These are phyloP conservation scores for Dicaeum eximium DNA, from an alignment of 2,113 vertebrate species.

Conservation along the genomic window DNA sequence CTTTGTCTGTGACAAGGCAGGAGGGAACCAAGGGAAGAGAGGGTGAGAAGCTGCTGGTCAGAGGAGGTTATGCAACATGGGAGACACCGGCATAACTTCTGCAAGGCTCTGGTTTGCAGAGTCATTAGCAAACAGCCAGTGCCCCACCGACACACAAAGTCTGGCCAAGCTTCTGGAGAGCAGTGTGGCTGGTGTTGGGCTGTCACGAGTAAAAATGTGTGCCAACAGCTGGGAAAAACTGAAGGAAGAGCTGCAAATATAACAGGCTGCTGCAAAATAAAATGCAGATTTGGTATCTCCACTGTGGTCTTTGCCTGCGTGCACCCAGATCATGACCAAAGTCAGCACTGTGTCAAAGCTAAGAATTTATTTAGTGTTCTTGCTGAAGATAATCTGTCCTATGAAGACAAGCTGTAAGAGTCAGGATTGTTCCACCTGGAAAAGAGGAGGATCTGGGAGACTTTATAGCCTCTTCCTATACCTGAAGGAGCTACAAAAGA, in stretches of 20 bases:
- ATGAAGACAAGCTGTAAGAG: neutral
- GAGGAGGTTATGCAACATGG: neutral
- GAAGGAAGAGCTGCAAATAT: neutral
- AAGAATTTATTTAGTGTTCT: neutral
- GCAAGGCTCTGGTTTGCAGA: neutral
- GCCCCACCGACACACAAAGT: neutral
- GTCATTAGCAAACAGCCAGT: neutral
- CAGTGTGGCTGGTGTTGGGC: neutral
- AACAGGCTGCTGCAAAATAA: neutral
- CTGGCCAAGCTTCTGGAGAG: neutral
- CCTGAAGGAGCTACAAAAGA: neutral
- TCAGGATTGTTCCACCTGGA: neutral
- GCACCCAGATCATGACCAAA: neutral
- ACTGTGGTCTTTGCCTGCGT: rapidly evolving
- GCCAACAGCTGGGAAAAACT: neutral
- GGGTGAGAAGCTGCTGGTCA: neutral
- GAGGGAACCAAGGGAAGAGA: neutral
- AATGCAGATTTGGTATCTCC: neutral
- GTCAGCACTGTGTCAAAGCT: neutral
- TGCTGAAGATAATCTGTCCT: neutral
- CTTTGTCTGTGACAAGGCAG: neutral
- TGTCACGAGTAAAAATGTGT: neutral
- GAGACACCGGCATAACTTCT: neutral
- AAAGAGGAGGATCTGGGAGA: neutral
- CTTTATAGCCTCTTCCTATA: neutral